A percentile compares a stretch with the other conserved stretches of the same genome.
Conservation (phyloP, 2,797 vertebrate genomes). For the Sitta carolinensis region DNA sequence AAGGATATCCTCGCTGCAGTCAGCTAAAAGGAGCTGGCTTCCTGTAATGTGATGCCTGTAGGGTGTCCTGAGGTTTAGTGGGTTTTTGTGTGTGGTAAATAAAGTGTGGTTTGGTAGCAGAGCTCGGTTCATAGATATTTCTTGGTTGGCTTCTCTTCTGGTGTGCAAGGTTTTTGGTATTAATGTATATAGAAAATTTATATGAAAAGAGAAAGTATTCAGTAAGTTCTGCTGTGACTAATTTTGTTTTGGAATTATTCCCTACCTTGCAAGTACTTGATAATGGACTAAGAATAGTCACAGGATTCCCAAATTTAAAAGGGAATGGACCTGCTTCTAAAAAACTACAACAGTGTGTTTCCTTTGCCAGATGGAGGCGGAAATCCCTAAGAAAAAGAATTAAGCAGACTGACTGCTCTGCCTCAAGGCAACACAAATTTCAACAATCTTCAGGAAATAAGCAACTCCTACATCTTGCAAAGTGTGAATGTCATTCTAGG, state of each 20-base stretch:
- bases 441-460: not conserved
- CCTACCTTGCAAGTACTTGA: not conserved
- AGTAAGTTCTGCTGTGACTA: not conserved
- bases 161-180: not conserved
- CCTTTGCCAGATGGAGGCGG: not conserved
- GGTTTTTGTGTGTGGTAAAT: not conserved
- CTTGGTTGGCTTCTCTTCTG: not conserved
- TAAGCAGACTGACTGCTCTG: not conserved
- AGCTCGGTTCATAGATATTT: not conserved
- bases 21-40: not conserved
- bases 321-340: not conserved
- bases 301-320: not conserved
- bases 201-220: not conserved
- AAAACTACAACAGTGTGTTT: not conserved
- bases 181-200: not conserved
- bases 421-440: not conserved
- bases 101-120: not conserved
- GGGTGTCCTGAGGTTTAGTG: not conserved
- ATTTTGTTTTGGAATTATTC: not conserved
- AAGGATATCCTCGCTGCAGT: not conserved
- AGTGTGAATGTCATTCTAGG: not conserved
- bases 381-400: not conserved
- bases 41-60: not conserved
- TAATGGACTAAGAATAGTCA: not conserved
- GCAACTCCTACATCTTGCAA: not conserved